A percentile compares a stretch with the other conserved stretches of the same genome.
Evolutionary conservation across 2,113 vertebrate species (phyloP).

Genomic region (Callocephalon fimbriatum): DNA sequence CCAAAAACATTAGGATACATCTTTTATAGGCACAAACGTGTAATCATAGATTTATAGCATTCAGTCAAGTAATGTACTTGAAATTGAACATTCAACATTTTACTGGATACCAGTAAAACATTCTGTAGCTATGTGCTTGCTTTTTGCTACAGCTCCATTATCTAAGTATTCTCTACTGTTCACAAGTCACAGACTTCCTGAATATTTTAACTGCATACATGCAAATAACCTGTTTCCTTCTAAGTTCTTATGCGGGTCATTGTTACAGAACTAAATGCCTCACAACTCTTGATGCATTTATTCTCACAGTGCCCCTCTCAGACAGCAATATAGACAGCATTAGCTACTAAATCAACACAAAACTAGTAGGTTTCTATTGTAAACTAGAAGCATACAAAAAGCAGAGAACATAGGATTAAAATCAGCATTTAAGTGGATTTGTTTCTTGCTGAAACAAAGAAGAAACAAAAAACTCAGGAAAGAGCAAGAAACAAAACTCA

Average conservation of each 20-base stretch:
- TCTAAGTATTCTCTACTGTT: neutral
- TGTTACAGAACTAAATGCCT: neutral
- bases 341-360: neutral
- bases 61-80: neutral
- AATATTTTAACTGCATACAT: conserved; percentile 1
- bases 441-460: no score
- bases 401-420: neutral
- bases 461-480: no score
- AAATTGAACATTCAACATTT: neutral
- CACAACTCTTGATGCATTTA: neutral
- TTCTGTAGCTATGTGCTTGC: neutral
- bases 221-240: neutral
- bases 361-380: neutral
- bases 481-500: no score
- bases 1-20: neutral
- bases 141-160: neutral
- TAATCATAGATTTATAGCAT: neutral
- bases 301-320: neutral
- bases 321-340: neutral
- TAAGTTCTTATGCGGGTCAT: neutral
- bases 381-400: neutral
- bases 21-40: neutral
- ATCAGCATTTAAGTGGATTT: neutral
- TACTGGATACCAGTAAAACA: neutral
- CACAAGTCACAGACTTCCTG: neutral